Evolutionary conservation across 53 echinoderm and acorn worm species (phyloP), one percentile per base, ranked within the genome.

Genomic region (Henricia sp.): DNA sequence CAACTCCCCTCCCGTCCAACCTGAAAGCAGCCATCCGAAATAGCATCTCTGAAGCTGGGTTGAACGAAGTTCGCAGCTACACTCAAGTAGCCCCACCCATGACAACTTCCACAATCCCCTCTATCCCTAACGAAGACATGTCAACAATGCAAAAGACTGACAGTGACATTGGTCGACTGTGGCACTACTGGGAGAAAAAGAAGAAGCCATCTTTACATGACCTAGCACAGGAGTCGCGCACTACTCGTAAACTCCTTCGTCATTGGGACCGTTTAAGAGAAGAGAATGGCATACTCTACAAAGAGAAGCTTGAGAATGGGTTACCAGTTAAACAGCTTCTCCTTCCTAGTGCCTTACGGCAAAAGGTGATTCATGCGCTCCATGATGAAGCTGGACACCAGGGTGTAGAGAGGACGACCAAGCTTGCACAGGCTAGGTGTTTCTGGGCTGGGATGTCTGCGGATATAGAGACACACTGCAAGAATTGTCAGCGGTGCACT

Each of bases 311-410:
- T 19, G 16, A 8, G 6, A 23, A 3, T 4, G 19, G 53, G n/a
- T 8, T 3, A 3, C n/a, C 17, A 53, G 53, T 53, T 14, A 53
- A 19, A 53, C 80, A 86, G 54, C 75, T 87, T 39, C 48, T 87
- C 21, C 78, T 78, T 21, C 78, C 87, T 16, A 1, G n/a, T 44
- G 57, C 32, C 33, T 20, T 78, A 9, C 16, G 27, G 28, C 23
- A 42, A 6, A 51, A 78, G 20, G 40, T 78, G 5, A 14, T 77
- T 2, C 11, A 26, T 0, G 69, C 78, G 19, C 55, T 87, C 2
- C 86, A 86, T 67, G 86, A 86, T 25, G 50, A 86, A 33, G 66
- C 50, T 28, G 77, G 86, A 50, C 86, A 86, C 34, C 66, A 86
- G 37, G 64, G 74, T 4, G 55, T 74, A 42, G 44, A 74, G 52